These are phyloP conservation scores for Nannobrachium achirus DNA, from an alignment of 2,113 vertebrate species.

Conservation along the genomic window DNA sequence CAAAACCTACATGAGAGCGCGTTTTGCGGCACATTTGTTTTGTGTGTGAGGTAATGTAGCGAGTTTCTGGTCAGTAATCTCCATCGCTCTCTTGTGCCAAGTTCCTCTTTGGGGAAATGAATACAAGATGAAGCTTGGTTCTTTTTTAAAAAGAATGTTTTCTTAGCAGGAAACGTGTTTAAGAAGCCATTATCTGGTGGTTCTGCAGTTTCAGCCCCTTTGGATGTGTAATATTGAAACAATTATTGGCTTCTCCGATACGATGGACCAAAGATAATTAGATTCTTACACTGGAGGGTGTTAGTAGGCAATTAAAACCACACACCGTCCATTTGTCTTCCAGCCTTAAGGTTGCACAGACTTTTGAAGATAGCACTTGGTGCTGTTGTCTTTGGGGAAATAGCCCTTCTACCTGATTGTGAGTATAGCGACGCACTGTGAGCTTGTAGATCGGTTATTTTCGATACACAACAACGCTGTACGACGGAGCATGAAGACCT, in stretches of 20 bases:
- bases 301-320: slow-evolving; percentile 82
- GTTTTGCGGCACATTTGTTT: slow-evolving; percentile 41
- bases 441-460: too few relatives aligned
- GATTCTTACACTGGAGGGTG: slow-evolving; percentile 80
- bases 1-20: slow-evolving; percentile 25
- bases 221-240: slow-evolving; percentile 80
- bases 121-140: slow-evolving; percentile 65
- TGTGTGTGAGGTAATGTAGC: slow-evolving; percentile 42
- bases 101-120: slow-evolving; percentile 72
- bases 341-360: slow-evolving; percentile 74
- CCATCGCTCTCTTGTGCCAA: slow-evolving; percentile 54
- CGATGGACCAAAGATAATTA: slow-evolving; percentile 84
- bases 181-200: slow-evolving; percentile 80
- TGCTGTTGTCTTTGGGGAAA: slow-evolving; percentile 67
- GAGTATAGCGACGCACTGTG: slow-evolving; percentile 4
- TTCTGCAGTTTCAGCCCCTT: slow-evolving; percentile 81
- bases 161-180: slow-evolving; percentile 76
- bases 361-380: slow-evolving; percentile 70
- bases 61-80: slow-evolving; percentile 61
- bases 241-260: slow-evolving; percentile 81
- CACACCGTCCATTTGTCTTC: slow-evolving; percentile 81
- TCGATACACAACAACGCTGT: too few relatives aligned
- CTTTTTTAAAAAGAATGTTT: slow-evolving; percentile 72
- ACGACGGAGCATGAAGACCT: too few relatives aligned
- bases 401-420: slow-evolving; percentile 43